Percentiles rank a stretch among this genome's conserved stretches.
Evolutionary conservation across 1,140 invertebrate genomes (phyloP).

Genomic region (Drosophila sp.): DNA sequence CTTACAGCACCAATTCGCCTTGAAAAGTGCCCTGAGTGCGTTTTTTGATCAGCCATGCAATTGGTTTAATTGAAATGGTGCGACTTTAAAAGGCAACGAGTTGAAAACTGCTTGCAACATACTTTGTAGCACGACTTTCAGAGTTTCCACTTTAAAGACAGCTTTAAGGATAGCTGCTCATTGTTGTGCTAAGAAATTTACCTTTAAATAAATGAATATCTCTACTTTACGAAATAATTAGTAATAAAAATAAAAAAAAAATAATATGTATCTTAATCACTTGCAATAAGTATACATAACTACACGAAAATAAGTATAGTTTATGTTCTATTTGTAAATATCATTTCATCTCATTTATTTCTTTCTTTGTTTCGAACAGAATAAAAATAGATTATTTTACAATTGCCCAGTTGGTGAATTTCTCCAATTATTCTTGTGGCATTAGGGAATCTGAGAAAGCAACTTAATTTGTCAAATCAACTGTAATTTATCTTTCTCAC

Average conservation of each 20-base stretch:
- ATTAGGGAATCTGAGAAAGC: conserved; percentile 4
- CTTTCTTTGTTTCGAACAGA: not conserved
- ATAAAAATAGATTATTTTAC: not conserved
- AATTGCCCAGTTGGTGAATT: not conserved
- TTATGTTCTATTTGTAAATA: no score
- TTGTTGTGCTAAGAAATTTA: no score
- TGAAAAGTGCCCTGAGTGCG: conserved; percentile 31
- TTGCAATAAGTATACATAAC: no score
- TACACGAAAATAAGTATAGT: no score
- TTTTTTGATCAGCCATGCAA: conserved; percentile 40
- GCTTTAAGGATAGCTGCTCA: no score
- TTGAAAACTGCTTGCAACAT: not conserved
- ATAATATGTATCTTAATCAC: no score
- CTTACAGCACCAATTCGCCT: not conserved
- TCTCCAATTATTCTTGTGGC: conserved; percentile 29
- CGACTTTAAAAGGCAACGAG: conserved; percentile 14
- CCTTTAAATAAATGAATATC: no score
- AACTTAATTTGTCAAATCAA: conserved; percentile 80
- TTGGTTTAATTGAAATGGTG: conserved; percentile 45
- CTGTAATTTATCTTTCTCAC: conserved; percentile 76
- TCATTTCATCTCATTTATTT: no score
- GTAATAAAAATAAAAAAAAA: no score
- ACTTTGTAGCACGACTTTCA: not conserved
- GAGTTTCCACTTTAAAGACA: no score
- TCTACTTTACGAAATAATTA: no score